Conservation (phyloP, 2,113 vertebrate species). For the Isurus oxyrinchus region DNA sequence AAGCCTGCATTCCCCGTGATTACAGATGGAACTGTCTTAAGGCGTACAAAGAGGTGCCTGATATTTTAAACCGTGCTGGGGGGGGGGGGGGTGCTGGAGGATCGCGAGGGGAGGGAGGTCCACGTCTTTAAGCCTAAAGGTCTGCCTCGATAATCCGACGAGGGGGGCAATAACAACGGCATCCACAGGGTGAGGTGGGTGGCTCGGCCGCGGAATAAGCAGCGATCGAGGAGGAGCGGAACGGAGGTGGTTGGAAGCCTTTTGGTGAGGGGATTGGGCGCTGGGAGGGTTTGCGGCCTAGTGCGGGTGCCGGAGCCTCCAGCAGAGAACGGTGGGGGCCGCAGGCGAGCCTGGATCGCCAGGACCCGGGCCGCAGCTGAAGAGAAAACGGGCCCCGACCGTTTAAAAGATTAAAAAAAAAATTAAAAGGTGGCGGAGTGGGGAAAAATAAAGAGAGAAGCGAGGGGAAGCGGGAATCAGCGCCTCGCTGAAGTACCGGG, state of each 20-base stretch:
- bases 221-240: not conserved
- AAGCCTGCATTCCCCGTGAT: not conserved
- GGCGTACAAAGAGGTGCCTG: not conserved
- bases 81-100: too few species aligned
- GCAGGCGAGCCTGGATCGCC: too few species aligned
- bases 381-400: not conserved
- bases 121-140: not conserved
- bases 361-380: too few species aligned
- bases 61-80: not conserved
- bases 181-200: too few species aligned
- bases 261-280: not conserved
- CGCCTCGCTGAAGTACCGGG: not conserved
- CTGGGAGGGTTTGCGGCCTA: not conserved
- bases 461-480: not conserved
- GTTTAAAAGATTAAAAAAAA: too few species aligned
- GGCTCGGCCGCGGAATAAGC: too few species aligned
- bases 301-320: not conserved
- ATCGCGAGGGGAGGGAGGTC: not conserved
- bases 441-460: not conserved
- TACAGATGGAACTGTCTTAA: not conserved
- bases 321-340: too few species aligned
- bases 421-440: too few species aligned
- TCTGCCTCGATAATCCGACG: not conserved
- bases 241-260: not conserved
- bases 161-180: too few species aligned